Evolutionary conservation across 2,797 vertebrate species (phyloP), one percentile per base, ranked within the genome.

Genomic region (Coracias cyanogaster): DNA sequence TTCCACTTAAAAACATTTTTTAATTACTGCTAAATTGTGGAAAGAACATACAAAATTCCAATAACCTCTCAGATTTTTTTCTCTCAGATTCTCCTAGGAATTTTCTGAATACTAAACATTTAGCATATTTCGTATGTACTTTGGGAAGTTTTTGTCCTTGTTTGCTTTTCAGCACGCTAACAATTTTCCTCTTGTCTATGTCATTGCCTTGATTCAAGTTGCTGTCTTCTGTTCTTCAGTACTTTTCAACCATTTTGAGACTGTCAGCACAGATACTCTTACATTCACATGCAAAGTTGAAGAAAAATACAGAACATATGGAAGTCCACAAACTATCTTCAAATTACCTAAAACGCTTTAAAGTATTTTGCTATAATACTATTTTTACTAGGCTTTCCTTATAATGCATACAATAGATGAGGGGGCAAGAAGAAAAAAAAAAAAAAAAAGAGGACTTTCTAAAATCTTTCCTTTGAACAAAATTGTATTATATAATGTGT

Each of bases 391-490:
- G 5, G 33, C 9, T 46, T 62, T 60, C 39, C 35, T 70, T 72
- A 52, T 4, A 69, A 66, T 1, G 39, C 22, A 48, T 7, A 70
- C 66, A 16, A 48, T 41, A 54, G 4, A 60, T 43, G 8, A 45
- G 12, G 45, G 58, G 52, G 31, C 37, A 37, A 11, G 8, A 15
- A 31, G 48, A 5, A 35, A 28, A 60, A 60, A 29, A 28, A 60
- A 60, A 29, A 45, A 54, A 25, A 4, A 39, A 95, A 78, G 16
- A 79, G 24, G 37, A 72, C 54, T 71, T 94, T 55, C 73, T 73
- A 90, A 79, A 60, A 86, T 22, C 48, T 90, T 94, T 86, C 90
- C 41, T 77, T 85, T 35, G 14, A 94, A 84, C 41, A 66, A 69
- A 81, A 54, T 3, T 46, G 7, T n/a, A 46, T 81, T 78, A 51